phyloP scores from a whole-genome alignment of 2,888 invertebrate genomes.

The Synanthedon formicaeformis region DNA sequence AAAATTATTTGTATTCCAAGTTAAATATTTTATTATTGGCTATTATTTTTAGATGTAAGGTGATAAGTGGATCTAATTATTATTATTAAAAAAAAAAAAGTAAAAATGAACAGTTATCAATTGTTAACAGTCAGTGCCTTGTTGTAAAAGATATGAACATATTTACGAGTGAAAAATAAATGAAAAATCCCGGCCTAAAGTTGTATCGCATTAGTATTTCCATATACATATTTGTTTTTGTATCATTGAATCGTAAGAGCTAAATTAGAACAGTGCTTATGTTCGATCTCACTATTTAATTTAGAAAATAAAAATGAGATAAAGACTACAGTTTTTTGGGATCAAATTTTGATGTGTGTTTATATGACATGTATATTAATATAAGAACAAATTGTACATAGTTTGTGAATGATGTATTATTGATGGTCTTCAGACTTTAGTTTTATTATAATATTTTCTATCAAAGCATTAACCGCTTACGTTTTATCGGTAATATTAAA shows the following conservation, averaged over 20 bases:
- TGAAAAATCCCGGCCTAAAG: neutral
- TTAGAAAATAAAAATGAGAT: constrained; percentile 66
- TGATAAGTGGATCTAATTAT: constrained; percentile 46
- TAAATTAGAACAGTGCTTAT: constrained; percentile 58
- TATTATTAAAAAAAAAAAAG: constrained; percentile 10
- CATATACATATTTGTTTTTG: neutral
- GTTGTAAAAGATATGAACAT: constrained; percentile 47
- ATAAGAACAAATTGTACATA: constrained; percentile 60
- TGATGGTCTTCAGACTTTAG: constrained; percentile 37
- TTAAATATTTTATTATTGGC: constrained; percentile 65
- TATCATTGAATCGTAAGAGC: constrained; percentile 29
- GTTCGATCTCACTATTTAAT: constrained; percentile 71
- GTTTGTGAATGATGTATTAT: constrained; percentile 64
- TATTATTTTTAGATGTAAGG: constrained; percentile 57
- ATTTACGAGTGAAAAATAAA: constrained; percentile 37
- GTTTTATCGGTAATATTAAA: constrained; percentile 57
- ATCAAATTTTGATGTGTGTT: constrained; percentile 69
- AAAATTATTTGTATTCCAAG: constrained; percentile 54
- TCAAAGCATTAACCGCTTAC: constrained; percentile 50
- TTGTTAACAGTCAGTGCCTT: constrained; percentile 65
- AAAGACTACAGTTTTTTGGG: constrained; percentile 67
- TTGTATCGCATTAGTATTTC: neutral
- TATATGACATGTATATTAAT: constrained; percentile 61
- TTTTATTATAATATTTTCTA: constrained; percentile 17
- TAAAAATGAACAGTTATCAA: constrained; percentile 49